Percentiles rank a stretch among this genome's conserved stretches.
Evolutionary conservation across 2,797 vertebrate genomes (phyloP).

Genomic region (Macropodus opercularis): DNA sequence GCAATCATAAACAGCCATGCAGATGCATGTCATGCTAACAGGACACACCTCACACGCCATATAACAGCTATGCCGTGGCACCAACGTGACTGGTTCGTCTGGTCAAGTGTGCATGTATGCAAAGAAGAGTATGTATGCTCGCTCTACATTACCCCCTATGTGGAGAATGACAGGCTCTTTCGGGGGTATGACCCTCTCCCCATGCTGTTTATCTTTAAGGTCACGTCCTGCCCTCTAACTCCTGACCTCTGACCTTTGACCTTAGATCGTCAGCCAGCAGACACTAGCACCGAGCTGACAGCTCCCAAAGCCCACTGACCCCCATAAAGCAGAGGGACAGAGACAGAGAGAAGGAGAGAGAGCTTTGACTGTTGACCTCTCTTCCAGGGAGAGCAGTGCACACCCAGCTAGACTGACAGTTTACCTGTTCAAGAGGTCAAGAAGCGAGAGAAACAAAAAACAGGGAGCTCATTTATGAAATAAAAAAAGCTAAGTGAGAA

Average conservation of each 20-base stretch:
- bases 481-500: constrained; percentile 30
- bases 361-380: constrained; percentile 52
- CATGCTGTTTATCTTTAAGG: constrained; percentile 76
- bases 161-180: constrained; percentile 76
- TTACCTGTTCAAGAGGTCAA: constrained; percentile 60
- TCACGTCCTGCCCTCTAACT: constrained; percentile 72
- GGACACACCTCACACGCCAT: constrained; percentile 59
- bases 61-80: constrained; percentile 10
- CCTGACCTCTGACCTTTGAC: constrained; percentile 65
- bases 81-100: constrained; percentile 2
- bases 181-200: constrained; percentile 66
- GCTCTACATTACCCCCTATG: constrained; percentile 64
- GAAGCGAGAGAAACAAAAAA: constrained; percentile 7
- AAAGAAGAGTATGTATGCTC: constrained; percentile 42
- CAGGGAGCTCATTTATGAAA: constrained; percentile 26
- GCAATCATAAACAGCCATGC: constrained; percentile 71
- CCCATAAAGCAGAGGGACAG: constrained; percentile 50
- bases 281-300: constrained; percentile 74
- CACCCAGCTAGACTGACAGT: constrained; percentile 38
- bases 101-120: constrained; percentile 34
- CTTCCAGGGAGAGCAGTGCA: constrained; percentile 25
- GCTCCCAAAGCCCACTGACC: constrained; percentile 80
- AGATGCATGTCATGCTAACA: constrained; percentile 69
- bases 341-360: constrained; percentile 6
- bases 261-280: constrained; percentile 67